Conservation (phyloP, 1,140 invertebrate genomes). For the Philaenus spumarius region DNA sequence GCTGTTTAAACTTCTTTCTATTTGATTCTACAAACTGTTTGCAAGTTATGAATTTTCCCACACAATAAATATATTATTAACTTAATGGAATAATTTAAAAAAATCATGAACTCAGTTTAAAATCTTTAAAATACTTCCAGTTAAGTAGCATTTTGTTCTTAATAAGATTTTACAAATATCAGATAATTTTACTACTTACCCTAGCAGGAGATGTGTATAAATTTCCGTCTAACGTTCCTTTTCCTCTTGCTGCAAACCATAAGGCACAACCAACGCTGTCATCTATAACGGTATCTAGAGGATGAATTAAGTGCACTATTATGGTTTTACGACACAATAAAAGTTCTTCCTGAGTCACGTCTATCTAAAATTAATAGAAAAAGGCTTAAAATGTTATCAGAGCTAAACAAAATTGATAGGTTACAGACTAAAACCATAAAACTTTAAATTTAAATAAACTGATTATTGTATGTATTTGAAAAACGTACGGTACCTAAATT, state of each 20-base stretch:
- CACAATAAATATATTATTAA: too few species aligned
- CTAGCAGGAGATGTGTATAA: constrained; percentile 56
- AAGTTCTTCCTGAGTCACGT: constrained; percentile 67
- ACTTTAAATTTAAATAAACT: too few species aligned
- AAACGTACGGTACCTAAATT: too few species aligned
- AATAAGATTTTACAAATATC: constrained; percentile 12
- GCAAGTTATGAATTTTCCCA: too few species aligned
- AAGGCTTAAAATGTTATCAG: too few species aligned
- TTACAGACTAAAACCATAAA: too few species aligned
- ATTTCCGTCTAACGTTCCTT: constrained; percentile 43
- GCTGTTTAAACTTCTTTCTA: too few species aligned
- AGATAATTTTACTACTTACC: constrained; percentile 47
- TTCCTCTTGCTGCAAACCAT: constrained; percentile 87
- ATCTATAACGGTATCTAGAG: constrained; percentile 82
- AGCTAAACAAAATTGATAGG: too few species aligned
- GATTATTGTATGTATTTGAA: too few species aligned
- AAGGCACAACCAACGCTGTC: constrained; percentile 90
- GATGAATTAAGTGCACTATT: constrained; percentile 73
- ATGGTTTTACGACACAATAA: constrained; percentile 44
- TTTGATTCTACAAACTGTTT: too few species aligned
- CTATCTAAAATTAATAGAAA: constrained; percentile 50
- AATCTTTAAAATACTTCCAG: background rate
- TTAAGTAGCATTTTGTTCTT: too few species aligned
- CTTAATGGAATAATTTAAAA: constrained; percentile 5
- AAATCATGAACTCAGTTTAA: background rate